Evolutionary conservation across 2,113 vertebrate species (phyloP), one percentile per base, ranked within the genome.

Genomic region (Phaethornis superciliosus): DNA sequence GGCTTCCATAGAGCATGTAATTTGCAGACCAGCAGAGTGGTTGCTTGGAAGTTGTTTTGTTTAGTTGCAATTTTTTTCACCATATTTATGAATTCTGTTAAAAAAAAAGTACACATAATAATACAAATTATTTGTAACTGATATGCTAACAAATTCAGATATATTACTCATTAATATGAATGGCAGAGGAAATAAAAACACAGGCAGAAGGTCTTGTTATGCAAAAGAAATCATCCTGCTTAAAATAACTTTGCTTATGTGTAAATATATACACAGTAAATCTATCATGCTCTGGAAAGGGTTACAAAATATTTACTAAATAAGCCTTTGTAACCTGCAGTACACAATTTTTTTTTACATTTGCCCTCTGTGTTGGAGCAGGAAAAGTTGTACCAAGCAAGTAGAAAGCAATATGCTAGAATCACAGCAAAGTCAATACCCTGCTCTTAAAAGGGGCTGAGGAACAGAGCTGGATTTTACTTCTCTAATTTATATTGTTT

Each of bases 271-370:
- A 35, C 0, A 1, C 20, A 60, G 12, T 47, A 68, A 59, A 82
- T 37, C 26, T 55, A 16, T 15, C 16, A 37, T 16, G 15, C 64
- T 85, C 70, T 65, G 47, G 30, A 85, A 80, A 83, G 3, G 7
- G 15, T 49, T 69, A 30, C 15, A 64, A 84, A 90, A 90, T 85
- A 93, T 90, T 94, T 93, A 76, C 3, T 23, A 88, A 88, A 80
- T 85, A 82, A 85, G 1, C 12, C 11, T 4, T 55, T 9, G 7
- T 2, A 42, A 10, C 4, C 33, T 79, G n/a, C 11, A 89, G n/a
- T n/a, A 35, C 9, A 40, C 5, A 24, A 16, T 4, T 5, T 4
- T 2, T 54, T 80, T 37, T 80, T 27, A 37, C 2, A 1, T 74
- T 78, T 71, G 35, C 83, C 2, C 13, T 77, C 5, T 51, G 28